Conservation (phyloP, 2,888 invertebrate genomes). For the Drosophila mimica region DNA sequence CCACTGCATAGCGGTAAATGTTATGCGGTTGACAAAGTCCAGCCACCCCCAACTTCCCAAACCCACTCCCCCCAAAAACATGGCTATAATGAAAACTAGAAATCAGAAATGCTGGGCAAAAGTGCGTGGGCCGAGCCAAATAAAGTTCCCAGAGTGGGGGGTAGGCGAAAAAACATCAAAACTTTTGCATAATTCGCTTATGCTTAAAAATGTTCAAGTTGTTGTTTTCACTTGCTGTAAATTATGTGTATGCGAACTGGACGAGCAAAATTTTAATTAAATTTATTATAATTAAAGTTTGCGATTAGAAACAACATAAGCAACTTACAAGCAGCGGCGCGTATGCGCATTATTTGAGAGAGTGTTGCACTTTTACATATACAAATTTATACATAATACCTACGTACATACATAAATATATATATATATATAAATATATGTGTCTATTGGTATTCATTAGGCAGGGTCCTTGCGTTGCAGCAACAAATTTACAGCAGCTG, state of each 20-base stretch:
- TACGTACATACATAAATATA: conserved; percentile 11
- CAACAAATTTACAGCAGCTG: conserved; percentile 76
- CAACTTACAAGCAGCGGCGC: conserved; percentile 24
- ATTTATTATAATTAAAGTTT: conserved; percentile 73
- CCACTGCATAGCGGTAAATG: conserved; percentile 69
- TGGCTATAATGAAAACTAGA: conserved; percentile 72
- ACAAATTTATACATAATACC: conserved; percentile 13
- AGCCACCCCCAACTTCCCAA: background rate
- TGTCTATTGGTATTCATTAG: conserved; percentile 29
- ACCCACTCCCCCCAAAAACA: background rate
- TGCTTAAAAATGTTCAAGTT: conserved; percentile 77
- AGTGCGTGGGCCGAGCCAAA: conserved; percentile 50
- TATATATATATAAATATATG: conserved; percentile 13
- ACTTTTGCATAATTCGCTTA: conserved; percentile 80
- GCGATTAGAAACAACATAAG: conserved; percentile 18
- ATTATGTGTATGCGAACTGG: conserved; percentile 38
- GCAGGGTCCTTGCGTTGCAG: conserved; percentile 37
- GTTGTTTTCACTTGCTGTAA: conserved; percentile 57
- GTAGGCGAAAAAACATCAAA: conserved; percentile 67
- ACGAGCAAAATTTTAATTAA: conserved; percentile 72
- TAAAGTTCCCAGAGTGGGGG: conserved; percentile 3
- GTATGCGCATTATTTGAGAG: conserved; percentile 41
- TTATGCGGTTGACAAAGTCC: conserved; percentile 55
- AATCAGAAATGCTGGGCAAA: conserved; percentile 66
- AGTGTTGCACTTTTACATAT: conserved; percentile 12